Percentiles rank a stretch among this genome's conserved stretches.
Conservation (phyloP, 2,888 invertebrate species). For the Camptogramma bilineatum region DNA sequence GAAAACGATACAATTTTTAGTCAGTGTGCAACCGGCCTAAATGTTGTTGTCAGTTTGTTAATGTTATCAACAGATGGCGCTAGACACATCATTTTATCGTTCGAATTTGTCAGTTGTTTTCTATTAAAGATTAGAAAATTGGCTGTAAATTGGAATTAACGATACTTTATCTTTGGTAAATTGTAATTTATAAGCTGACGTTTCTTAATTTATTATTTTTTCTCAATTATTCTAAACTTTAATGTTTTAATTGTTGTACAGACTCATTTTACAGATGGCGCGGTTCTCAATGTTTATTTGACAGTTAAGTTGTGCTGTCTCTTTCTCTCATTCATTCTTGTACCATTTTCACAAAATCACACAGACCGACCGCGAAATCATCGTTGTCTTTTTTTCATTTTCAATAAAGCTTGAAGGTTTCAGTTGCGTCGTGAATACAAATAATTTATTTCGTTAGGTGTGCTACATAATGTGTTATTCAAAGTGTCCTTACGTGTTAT, state of each 20-base stretch:
- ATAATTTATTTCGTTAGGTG: constrained; percentile 31
- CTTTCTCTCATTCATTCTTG: constrained; percentile 18
- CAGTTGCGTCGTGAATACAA: constrained; percentile 32
- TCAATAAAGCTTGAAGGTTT: constrained; percentile 32
- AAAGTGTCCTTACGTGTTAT: constrained; percentile 48
- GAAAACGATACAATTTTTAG: background rate
- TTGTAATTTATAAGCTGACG: background rate
- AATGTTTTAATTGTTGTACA: background rate
- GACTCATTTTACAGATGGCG: constrained; percentile 22
- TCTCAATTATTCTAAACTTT: background rate
- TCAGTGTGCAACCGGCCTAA: background rate
- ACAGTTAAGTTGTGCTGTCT: constrained; percentile 20
- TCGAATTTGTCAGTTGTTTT: background rate
- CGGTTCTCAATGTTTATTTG: background rate
- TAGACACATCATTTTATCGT: background rate
- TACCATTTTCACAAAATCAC: constrained; percentile 23
- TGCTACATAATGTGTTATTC: constrained; percentile 41
- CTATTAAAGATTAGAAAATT: background rate
- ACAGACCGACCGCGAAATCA: too few relatives aligned
- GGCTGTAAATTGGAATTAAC: background rate
- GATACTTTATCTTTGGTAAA: too few relatives aligned
- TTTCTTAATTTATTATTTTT: background rate
- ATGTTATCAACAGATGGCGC: constrained; percentile 8
- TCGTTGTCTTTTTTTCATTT: constrained; percentile 27
- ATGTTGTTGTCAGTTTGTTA: background rate